These are phyloP conservation scores for Autographa pulchrina DNA, from an alignment of 2,888 invertebrate genomes.

Conservation along the genomic window DNA sequence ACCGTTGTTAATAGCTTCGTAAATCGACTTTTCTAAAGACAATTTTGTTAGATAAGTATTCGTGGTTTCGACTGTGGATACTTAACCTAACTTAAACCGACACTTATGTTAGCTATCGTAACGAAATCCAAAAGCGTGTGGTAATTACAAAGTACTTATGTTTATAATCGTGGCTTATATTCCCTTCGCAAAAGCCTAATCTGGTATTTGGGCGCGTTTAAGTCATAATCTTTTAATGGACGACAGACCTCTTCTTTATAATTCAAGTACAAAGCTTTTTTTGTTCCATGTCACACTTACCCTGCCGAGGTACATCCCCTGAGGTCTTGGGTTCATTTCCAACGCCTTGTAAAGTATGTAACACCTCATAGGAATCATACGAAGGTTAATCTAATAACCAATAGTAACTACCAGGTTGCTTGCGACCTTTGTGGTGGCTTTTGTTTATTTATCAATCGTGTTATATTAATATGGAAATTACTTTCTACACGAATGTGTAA, in stretches of 20 bases:
- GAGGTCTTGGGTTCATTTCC: neutral
- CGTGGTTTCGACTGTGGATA: too few relatives aligned
- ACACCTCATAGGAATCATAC: neutral
- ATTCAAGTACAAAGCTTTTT: neutral
- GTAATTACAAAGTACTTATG: neutral
- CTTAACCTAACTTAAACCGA: neutral
- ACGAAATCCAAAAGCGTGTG: neutral
- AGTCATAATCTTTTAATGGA: constrained; percentile 7
- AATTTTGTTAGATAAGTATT: too few relatives aligned
- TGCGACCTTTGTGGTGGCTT: too few relatives aligned
- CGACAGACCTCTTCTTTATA: neutral
- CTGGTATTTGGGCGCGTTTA: neutral
- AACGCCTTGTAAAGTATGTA: neutral
- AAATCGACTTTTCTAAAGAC: too few relatives aligned
- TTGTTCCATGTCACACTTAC: neutral
- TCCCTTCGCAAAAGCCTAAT: neutral
- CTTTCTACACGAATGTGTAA: too few relatives aligned
- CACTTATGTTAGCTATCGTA: neutral
- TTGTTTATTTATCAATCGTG: too few relatives aligned
- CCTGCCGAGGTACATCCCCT: neutral
- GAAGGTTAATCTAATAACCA: neutral
- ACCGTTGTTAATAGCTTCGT: too few relatives aligned
- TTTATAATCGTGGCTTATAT: neutral
- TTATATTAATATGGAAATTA: too few relatives aligned
- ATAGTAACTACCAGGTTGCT: too few relatives aligned